Evolutionary conservation across 2,888 invertebrate genomes (phyloP).

Genomic region (Plebejus melissa): DNA sequence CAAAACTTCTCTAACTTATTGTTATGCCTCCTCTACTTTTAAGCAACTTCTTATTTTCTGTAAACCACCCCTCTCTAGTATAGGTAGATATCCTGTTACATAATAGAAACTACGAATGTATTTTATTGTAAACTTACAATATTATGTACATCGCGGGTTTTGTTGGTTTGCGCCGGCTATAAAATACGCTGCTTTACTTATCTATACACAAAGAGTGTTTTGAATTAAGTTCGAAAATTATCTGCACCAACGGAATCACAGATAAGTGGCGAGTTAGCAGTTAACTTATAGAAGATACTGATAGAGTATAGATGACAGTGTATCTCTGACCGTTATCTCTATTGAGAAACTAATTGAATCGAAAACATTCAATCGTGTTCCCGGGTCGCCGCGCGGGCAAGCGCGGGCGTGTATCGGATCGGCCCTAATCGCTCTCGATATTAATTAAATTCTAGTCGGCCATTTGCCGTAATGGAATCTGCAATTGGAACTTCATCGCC

Average conservation of each 20-base stretch:
- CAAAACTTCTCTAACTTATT: neutral
- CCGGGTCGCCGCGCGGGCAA: neutral
- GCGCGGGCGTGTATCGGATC: neutral
- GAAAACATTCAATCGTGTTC: neutral
- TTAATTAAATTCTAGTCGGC: neutral
- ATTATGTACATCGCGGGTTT: no score
- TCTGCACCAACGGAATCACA: neutral
- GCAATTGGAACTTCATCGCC: neutral
- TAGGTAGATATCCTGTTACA: no score
- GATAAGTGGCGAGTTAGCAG: neutral
- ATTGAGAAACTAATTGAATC: conserved; percentile 7
- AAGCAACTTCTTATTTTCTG: neutral
- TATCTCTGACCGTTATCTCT: neutral
- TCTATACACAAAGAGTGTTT: no score
- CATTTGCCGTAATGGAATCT: neutral
- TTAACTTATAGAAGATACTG: neutral
- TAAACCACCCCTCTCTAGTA: neutral
- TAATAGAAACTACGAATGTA: no score
- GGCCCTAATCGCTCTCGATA: neutral
- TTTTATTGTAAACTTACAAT: no score
- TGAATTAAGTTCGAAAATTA: neutral
- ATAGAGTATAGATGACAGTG: neutral
- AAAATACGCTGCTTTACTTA: no score
- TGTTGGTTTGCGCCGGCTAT: no score
- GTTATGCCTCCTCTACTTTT: neutral